These are phyloP conservation scores for Ceyx cyanopectus DNA, from an alignment of 2,113 vertebrate genomes.

Conservation along the genomic window DNA sequence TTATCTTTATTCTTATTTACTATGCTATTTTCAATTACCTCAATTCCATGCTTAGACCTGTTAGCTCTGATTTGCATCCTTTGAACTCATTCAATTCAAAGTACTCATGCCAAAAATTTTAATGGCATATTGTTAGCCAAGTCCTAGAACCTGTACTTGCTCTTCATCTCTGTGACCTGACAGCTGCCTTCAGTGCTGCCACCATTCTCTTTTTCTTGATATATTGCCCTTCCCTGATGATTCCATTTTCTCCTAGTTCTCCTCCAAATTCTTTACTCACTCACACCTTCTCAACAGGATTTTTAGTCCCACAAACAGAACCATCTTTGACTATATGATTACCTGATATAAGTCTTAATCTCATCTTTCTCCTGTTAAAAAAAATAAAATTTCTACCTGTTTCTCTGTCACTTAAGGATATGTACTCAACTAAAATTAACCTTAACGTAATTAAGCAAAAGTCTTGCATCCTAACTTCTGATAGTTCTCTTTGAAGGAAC, in stretches of 20 bases:
- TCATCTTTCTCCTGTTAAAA: not conserved
- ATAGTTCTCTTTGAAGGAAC: not conserved
- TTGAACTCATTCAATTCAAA: constrained; percentile 16
- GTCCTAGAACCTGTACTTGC: constrained; percentile 9
- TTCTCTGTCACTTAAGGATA: not conserved
- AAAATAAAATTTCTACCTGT: not conserved
- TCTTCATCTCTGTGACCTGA: constrained; percentile 39
- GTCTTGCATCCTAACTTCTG: not conserved
- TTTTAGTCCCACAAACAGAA: not conserved
- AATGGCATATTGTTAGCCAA: constrained; percentile 41
- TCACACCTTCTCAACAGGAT: not conserved
- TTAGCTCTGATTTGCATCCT: not conserved
- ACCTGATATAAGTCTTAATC: not conserved
- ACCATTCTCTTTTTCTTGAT: constrained; percentile 29
- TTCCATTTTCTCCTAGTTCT: constrained; percentile 15
- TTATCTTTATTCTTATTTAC: constrained; percentile 47
- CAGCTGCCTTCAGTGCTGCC: constrained; percentile 42
- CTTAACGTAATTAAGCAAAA: not conserved
- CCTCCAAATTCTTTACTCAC: not conserved
- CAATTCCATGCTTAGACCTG: not conserved
- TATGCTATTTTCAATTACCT: not conserved
- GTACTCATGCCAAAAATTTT: constrained; percentile 52
- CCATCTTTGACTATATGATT: not conserved
- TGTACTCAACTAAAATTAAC: not conserved
- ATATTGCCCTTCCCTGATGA: constrained; percentile 23